Conservation (phyloP, 2,113 vertebrate genomes). For the Gambusia holbrooki region DNA sequence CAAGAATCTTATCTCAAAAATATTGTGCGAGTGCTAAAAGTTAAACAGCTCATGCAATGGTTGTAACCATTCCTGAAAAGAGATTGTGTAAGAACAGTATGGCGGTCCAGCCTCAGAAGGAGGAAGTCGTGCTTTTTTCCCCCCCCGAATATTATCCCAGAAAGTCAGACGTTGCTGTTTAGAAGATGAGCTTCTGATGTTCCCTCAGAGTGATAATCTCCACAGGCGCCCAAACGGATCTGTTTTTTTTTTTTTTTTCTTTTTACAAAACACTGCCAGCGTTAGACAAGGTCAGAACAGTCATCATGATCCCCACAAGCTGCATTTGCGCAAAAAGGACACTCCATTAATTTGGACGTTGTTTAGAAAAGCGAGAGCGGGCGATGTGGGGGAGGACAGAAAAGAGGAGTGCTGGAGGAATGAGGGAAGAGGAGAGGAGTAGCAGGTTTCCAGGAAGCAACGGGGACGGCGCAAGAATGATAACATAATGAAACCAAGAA, state of each 20-base stretch:
- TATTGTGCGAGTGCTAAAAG: not conserved
- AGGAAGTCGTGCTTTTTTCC: slow-evolving; percentile 5
- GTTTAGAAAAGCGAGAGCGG: slow-evolving; percentile 45
- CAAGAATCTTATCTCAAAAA: slow-evolving; percentile 6
- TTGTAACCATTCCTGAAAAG: too few species aligned
- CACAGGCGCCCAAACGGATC: slow-evolving; percentile 11
- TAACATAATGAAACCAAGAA: slow-evolving; percentile 13
- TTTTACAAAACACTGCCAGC: slow-evolving; percentile 36
- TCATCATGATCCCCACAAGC: slow-evolving; percentile 26
- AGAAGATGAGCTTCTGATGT: slow-evolving; percentile 31
- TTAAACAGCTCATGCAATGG: not conserved
- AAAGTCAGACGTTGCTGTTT: slow-evolving; percentile 12
- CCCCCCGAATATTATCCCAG: slow-evolving; percentile 23
- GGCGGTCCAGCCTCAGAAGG: slow-evolving; percentile 1
- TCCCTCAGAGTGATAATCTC: slow-evolving; percentile 14
- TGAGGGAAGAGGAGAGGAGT: slow-evolving; percentile 47
- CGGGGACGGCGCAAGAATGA: slow-evolving; percentile 17
- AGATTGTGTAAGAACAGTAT: not conserved
- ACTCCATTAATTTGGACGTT: slow-evolving; percentile 23
- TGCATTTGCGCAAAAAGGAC: slow-evolving; percentile 29
- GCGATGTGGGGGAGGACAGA: slow-evolving; percentile 20
- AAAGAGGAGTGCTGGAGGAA: slow-evolving; percentile 32
- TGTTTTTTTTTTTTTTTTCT: not conserved
- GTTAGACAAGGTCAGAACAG: slow-evolving; percentile 55
- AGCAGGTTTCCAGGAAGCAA: slow-evolving; percentile 51